phyloP scores from a whole-genome alignment of 1,140 invertebrate species.

The Drosophila elegans region DNA sequence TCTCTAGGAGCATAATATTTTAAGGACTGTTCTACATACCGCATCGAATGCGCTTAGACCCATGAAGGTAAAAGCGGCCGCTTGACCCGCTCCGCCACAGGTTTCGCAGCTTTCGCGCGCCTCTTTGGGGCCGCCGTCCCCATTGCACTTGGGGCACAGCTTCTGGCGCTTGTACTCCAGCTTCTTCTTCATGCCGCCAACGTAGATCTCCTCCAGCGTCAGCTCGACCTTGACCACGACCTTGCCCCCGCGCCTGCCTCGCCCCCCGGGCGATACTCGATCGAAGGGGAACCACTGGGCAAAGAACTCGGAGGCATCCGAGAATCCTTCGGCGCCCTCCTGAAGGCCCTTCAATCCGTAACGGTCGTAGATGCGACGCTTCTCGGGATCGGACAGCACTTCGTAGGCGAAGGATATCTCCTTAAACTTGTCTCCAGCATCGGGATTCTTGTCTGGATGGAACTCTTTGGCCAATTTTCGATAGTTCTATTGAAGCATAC shows the following conservation, averaged over 20 bases:
- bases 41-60: constrained; percentile 68
- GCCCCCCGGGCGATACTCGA: constrained; percentile 71
- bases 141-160: constrained; percentile 93
- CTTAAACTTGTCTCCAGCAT: constrained; percentile 94
- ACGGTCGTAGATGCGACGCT: constrained; percentile 90
- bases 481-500: constrained; percentile 88
- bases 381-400: constrained; percentile 90
- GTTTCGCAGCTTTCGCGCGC: constrained; percentile 45
- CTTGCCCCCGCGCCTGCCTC: constrained; percentile 56
- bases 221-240: constrained; percentile 87
- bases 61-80: constrained; percentile 67
- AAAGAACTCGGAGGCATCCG: constrained; percentile 87
- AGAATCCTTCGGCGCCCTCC: constrained; percentile 88
- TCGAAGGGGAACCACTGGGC: constrained; percentile 86
- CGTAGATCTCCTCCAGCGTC: constrained; percentile 95
- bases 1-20: not conserved
- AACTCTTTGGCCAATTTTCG: constrained; percentile 94
- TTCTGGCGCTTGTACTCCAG: constrained; percentile 93
- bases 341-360: constrained; percentile 92
- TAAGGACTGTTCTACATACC: constrained; percentile 33
- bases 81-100: constrained; percentile 63
- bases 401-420: constrained; percentile 96
- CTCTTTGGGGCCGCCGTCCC: constrained; percentile 92
- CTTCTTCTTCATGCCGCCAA: constrained; percentile 92
- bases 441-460: constrained; percentile 94